phyloP scores from a whole-genome alignment of 1,140 invertebrate species.

The Drosophila bifasciata region DNA sequence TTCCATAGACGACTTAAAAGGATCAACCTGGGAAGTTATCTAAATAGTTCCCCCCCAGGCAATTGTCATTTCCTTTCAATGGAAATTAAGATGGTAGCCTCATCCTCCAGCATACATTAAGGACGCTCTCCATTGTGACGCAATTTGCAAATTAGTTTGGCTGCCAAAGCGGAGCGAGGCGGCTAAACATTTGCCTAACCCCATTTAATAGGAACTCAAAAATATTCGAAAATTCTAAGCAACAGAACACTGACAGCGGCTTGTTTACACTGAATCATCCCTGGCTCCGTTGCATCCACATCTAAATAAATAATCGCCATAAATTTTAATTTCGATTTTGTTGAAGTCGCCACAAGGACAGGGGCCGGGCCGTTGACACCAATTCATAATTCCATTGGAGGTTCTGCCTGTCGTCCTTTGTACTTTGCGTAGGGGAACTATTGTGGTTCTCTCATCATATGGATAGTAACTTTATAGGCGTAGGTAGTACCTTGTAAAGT shows the following conservation, averaged over 20 bases:
- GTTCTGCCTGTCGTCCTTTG: slow-evolving; percentile 9
- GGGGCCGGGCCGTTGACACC: slow-evolving; percentile 27
- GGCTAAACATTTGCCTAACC: slow-evolving; percentile 48
- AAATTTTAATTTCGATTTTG: slow-evolving; percentile 51
- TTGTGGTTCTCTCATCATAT: too few species aligned
- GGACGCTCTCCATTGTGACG: slow-evolving; percentile 1
- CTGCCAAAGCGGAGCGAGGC: slow-evolving; percentile 28
- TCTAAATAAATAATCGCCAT: slow-evolving; percentile 61
- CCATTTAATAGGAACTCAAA: slow-evolving; percentile 53
- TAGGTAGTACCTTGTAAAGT: too few species aligned
- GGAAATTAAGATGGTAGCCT: background rate
- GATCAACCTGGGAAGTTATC: slow-evolving; percentile 16
- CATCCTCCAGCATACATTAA: too few species aligned
- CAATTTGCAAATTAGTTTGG: slow-evolving; percentile 71
- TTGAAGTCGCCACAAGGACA: slow-evolving; percentile 14
- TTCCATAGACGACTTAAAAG: slow-evolving; percentile 1
- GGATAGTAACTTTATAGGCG: too few species aligned
- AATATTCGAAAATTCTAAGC: slow-evolving; percentile 27
- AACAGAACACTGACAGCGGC: slow-evolving; percentile 48
- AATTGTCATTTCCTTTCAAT: slow-evolving; percentile 36
- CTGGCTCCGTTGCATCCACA: slow-evolving; percentile 8
- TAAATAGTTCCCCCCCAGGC: slow-evolving; percentile 24
- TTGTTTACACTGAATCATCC: slow-evolving; percentile 54
- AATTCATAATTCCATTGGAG: slow-evolving; percentile 49
- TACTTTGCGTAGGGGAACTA: background rate